These are phyloP conservation scores for Avahi laniger DNA, from an alignment of 2,797 vertebrate species.

Conservation along the genomic window DNA sequence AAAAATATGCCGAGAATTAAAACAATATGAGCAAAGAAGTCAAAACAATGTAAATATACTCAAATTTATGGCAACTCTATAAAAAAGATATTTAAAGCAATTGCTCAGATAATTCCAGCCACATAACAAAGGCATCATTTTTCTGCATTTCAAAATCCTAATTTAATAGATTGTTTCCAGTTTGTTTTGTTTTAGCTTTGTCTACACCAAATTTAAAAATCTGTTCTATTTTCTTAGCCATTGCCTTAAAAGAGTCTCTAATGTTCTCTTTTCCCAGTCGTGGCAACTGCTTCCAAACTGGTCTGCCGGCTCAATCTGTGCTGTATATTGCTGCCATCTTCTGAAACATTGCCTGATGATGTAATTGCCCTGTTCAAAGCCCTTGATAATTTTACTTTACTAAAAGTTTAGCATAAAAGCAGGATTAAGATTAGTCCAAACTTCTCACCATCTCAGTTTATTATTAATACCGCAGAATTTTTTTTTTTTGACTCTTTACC, in stretches of 20 bases:
- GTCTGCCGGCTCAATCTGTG: not conserved
- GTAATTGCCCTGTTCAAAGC: not conserved
- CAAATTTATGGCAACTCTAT: not conserved
- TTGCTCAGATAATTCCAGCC: not conserved
- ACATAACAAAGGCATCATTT: not conserved
- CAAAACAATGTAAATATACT: not conserved
- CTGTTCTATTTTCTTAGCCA: not conserved
- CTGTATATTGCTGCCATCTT: not conserved
- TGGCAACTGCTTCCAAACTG: not conserved
- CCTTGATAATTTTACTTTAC: not conserved
- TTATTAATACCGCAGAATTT: not conserved
- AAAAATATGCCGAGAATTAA: not conserved
- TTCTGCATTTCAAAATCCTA: not conserved
- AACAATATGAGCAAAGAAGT: not conserved
- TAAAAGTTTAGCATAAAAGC: not conserved
- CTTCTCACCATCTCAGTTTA: not conserved
- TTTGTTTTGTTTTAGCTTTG: slow-evolving; percentile 6
- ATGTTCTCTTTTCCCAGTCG: not conserved
- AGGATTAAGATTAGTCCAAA: not conserved
- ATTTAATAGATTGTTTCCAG: slow-evolving; percentile 34
- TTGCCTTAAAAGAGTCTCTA: not conserved
- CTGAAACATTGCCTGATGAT: not conserved
- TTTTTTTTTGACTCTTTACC: not conserved
- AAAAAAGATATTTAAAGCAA: not conserved
- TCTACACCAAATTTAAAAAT: slow-evolving; percentile 18